Evolutionary conservation across 2,797 vertebrate genomes (phyloP).

Genomic region (Chelon auratus): DNA sequence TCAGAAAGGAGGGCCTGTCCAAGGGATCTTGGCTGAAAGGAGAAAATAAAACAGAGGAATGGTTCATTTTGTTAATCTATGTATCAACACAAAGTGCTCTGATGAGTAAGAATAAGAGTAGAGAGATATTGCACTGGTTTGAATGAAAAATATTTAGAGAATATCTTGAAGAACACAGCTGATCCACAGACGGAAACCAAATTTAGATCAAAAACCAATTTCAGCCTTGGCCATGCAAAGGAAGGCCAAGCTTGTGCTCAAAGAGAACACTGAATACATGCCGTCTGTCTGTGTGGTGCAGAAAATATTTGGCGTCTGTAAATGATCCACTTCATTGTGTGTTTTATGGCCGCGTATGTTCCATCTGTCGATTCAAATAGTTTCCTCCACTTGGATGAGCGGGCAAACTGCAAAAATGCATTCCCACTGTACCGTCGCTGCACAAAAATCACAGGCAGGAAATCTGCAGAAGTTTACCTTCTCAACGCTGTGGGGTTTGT

Average conservation of each 20-base stretch:
- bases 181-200: conserved; percentile 1
- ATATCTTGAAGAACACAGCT: neutral
- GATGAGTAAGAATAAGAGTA: neutral
- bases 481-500: conserved; percentile 71
- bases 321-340: conserved; percentile 56
- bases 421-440: conserved; percentile 11
- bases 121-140: neutral
- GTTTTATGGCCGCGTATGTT: conserved; percentile 45
- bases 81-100: conserved; percentile 21
- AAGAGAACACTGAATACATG: conserved; percentile 4
- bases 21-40: conserved; percentile 86
- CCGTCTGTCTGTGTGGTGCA: conserved; percentile 25
- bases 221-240: neutral
- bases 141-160: neutral
- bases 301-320: conserved; percentile 57
- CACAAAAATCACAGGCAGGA: conserved; percentile 42
- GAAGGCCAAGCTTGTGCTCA: conserved; percentile 8
- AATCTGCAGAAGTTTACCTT: conserved; percentile 65
- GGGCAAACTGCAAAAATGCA: conserved; percentile 8
- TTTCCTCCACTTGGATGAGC: conserved; percentile 39
- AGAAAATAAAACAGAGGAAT: conserved; percentile 33
- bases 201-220: neutral
- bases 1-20: conserved; percentile 89
- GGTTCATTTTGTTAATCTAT: conserved; percentile 31
- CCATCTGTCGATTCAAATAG: conserved; percentile 46